Percentiles rank a stretch among this genome's conserved stretches.
These are phyloP conservation scores for Percopsis omiscomaycus DNA, from an alignment of 2,797 vertebrate species.

Conservation along the genomic window DNA sequence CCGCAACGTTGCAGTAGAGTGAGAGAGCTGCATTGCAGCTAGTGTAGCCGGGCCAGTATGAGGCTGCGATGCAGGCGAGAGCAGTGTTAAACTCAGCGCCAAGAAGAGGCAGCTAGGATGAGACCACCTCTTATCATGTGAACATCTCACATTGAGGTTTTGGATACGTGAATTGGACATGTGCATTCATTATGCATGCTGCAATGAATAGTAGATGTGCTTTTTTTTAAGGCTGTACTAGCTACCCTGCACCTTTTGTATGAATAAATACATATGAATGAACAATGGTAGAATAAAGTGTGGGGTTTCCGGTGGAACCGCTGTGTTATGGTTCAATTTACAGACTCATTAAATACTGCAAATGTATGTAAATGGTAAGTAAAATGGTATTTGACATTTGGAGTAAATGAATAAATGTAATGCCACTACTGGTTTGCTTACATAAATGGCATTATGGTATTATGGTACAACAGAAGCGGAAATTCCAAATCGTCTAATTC, in stretches of 20 bases:
- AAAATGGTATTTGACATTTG: background rate
- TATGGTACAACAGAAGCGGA: background rate
- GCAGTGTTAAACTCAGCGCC: background rate
- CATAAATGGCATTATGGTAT: too few species aligned
- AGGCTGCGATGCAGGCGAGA: constrained; percentile 24
- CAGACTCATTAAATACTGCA: too few species aligned
- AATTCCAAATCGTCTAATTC: background rate
- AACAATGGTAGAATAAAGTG: too few species aligned
- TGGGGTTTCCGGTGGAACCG: background rate
- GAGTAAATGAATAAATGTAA: background rate
- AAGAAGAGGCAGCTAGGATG: constrained; percentile 6
- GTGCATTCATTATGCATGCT: constrained; percentile 3
- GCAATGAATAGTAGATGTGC: constrained; percentile 11
- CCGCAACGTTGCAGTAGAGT: background rate
- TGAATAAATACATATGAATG: too few species aligned
- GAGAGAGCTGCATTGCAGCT: constrained; percentile 18
- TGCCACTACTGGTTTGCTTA: background rate
- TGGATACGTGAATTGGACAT: background rate
- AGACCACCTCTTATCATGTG: constrained; percentile 1
- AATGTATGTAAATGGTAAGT: too few species aligned
- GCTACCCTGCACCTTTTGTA: too few species aligned
- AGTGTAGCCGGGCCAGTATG: constrained; percentile 12
- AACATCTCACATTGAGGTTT: constrained; percentile 27
- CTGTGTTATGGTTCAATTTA: background rate
- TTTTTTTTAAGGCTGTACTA: too few species aligned